Base-by-base conservation (phyloP, 2,113 vertebrate species). In the Pelodiscus sinensis region DNA sequence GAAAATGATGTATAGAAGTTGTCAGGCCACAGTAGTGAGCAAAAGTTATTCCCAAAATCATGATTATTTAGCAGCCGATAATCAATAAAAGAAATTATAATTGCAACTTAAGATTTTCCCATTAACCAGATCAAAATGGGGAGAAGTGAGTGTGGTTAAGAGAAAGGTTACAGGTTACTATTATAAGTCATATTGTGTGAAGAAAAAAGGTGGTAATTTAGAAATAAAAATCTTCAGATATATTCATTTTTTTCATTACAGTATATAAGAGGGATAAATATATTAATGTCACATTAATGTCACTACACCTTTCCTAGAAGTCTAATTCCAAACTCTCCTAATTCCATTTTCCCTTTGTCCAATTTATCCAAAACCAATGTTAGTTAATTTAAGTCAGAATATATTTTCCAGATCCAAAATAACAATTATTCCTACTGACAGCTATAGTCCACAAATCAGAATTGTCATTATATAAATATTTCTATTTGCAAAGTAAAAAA, bases 351-450 rank as follows among this genome's bases (percentile, higher is more conserved):
- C 15, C 27, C 90, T 71, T 54, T 0, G 0, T 2, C 44, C 35
- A 89, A 71, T 1, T 56, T 58, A 65, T 1, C 3, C 51, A 89
- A 54, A 77, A 75, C 71, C 24, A 44, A 75, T 50, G 8, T 29
- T 93, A 13, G 6, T 25, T 92, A 16, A 52, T 7, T 1, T 5
- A 79, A 22, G 56, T 1, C 19, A 88, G 57, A 18, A 81, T 81
- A 55, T 8, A 35, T 71, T 71, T 71, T 4, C 60, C 14, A 52
- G 13, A 16, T 29, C 4, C 24, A 88, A 81, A 86, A 11, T 22
- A 81, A 92, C 77, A 62, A 84, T 51, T 79, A 90, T 79, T 50
- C 27, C 19, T 84, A 90, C 2, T 21, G 85, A 13, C 65, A 21
- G 16, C 16, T 35, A 18, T 71, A 87, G 21, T 13, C 31, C 85